Evolutionary conservation across 2,797 vertebrate species (phyloP).

Genomic region (Taenioides sp.): DNA sequence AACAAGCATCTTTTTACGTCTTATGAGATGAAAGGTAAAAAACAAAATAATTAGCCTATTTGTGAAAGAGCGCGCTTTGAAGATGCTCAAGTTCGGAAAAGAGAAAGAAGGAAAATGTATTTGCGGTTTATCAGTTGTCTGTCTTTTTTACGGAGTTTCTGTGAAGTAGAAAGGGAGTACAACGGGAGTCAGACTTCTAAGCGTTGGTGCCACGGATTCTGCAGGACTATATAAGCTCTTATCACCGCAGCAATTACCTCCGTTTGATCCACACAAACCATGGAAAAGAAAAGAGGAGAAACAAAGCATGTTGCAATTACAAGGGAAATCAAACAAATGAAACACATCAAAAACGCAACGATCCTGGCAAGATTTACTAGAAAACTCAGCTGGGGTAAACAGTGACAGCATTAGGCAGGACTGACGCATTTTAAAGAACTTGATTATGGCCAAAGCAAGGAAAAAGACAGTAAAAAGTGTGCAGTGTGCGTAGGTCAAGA

Average conservation of each 20-base stretch:
- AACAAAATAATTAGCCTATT: slow-evolving; percentile 73
- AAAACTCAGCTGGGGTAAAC: not conserved
- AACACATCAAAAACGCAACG: slow-evolving; percentile 30
- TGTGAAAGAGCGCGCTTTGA: slow-evolving; percentile 69
- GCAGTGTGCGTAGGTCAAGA: not conserved
- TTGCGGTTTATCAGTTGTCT: slow-evolving; percentile 60
- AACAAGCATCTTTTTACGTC: slow-evolving; percentile 56
- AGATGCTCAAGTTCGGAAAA: slow-evolving; percentile 38
- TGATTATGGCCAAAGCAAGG: not conserved
- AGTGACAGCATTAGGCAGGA: not conserved
- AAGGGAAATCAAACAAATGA: slow-evolving; percentile 19
- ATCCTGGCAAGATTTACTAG: not conserved
- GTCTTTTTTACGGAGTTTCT: slow-evolving; percentile 42
- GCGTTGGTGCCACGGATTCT: slow-evolving; percentile 48
- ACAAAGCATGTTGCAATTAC: slow-evolving; percentile 32
- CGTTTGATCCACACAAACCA: slow-evolving; percentile 52
- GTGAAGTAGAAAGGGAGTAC: slow-evolving; percentile 46
- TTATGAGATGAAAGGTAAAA: slow-evolving; percentile 68
- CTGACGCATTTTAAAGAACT: not conserved
- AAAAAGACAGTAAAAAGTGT: not conserved
- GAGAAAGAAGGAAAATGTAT: slow-evolving; percentile 47
- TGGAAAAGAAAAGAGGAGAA: slow-evolving; percentile 39
- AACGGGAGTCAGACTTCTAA: slow-evolving; percentile 37
- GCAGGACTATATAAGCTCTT: slow-evolving; percentile 52
- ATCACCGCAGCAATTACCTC: slow-evolving; percentile 61